Evolutionary conservation across 2,113 vertebrate genomes (phyloP), one percentile per base, ranked within the genome.

Genomic region (Galbula dea): DNA sequence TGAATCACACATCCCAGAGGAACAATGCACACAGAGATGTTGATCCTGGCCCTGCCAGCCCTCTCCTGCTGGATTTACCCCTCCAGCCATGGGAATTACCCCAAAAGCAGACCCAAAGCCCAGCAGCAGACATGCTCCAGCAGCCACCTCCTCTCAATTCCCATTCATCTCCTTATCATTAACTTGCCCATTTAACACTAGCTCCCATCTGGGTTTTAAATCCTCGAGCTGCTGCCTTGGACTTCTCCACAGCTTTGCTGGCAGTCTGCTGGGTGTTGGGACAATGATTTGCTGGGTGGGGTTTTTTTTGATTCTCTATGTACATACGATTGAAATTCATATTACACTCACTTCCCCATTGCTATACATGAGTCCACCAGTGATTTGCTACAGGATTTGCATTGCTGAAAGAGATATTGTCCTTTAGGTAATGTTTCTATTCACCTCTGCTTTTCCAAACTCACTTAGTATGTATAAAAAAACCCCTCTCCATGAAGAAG

Each of bases 21-120:
- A 6, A 2, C 2, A 3, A 5, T 9, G 32, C 24, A 0, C 14
- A 2, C 2, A 1, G 62, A 10, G 59, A 39, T 2, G 2, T 22
- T 29, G 22, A 15, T 5, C 24, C 16, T 5, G 9, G 10, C 34
- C 2, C n/a, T 15, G 22, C 36, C 41, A 12, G 2, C 49, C 66
- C 32, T 27, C 5, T 62, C 71, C 72, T 8, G 19, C 1, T 0
- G 1, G 57, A 37, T 79, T 54, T 41, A 6, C 12, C 43, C 52
- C 6, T 36, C 11, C 4, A 1, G 4, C 85, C 18, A 32, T 30
- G 21, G 30, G 72, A 71, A 65, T 65, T 20, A 30, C 11, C 46
- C 55, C 69, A 5, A 55, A 22, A 2, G 5, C 59, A 57, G 20
- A 6, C 9, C 18, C 46, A 9, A 7, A 58, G 55, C 46, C 65